Conservation (phyloP, 1,140 invertebrate genomes). For the Drosophila sp. region DNA sequence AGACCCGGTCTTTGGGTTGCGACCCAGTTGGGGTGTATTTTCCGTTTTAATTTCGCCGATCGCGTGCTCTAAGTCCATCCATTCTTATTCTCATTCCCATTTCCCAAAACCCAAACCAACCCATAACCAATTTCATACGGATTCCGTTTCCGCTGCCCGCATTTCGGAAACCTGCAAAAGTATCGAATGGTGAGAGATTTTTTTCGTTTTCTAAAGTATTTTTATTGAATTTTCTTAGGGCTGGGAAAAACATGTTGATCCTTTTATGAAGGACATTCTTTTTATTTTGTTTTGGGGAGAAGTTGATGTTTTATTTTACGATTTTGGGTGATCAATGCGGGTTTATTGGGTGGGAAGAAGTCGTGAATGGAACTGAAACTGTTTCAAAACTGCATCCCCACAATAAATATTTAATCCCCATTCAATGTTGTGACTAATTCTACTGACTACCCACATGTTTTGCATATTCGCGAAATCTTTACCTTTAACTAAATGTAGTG, state of each 20-base stretch:
- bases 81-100: constrained; percentile 28
- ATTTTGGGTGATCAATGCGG: constrained; percentile 57
- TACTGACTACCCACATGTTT: constrained; percentile 39
- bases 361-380: background rate
- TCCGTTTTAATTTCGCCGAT: constrained; percentile 60
- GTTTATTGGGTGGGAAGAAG: constrained; percentile 18
- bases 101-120: background rate
- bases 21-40: constrained; percentile 64
- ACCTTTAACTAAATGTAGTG: constrained; percentile 25
- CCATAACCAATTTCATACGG: constrained; percentile 27
- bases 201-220: constrained; percentile 50
- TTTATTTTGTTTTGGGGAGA: background rate
- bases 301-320: constrained; percentile 29
- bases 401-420: background rate
- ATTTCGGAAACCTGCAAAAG: constrained; percentile 72
- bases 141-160: constrained; percentile 67
- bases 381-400: background rate
- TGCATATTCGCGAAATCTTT: constrained; percentile 51
- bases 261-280: constrained; percentile 29
- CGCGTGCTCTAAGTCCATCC: constrained; percentile 60
- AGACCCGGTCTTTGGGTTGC: constrained; percentile 32
- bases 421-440: background rate
- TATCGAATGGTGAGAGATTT: constrained; percentile 70
- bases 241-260: constrained; percentile 59
- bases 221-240: constrained; percentile 41